Percentiles rank a stretch among this genome's conserved stretches.
Conservation (phyloP, 2,888 invertebrate species). For the Dryocosmus kuriphilus region DNA sequence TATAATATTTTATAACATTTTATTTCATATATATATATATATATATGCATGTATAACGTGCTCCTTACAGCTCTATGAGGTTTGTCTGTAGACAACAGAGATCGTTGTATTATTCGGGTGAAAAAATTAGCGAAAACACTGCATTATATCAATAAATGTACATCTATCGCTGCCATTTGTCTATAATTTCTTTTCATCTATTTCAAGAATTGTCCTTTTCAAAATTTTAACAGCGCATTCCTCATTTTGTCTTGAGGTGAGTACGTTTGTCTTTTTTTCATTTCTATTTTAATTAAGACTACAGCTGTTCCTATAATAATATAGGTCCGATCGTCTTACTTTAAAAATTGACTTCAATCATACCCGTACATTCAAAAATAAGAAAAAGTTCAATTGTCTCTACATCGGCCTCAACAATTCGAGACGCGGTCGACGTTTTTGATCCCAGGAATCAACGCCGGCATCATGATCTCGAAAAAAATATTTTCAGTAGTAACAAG, state of each 20-base stretch:
- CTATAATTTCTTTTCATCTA: neutral
- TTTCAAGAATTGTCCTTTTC: conserved; percentile 31
- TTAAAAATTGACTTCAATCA: conserved; percentile 67
- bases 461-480: neutral
- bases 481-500: neutral
- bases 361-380: conserved; percentile 49
- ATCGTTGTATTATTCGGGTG: conserved; percentile 66
- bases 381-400: conserved; percentile 2
- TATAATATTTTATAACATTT: conserved; percentile 45
- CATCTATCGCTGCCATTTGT: conserved; percentile 41
- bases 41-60: conserved; percentile 49
- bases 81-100: conserved; percentile 67
- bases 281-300: conserved; percentile 31
- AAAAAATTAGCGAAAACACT: conserved; percentile 57
- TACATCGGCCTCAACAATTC: conserved; percentile 14
- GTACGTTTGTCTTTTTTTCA: conserved; percentile 53
- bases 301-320: conserved; percentile 16
- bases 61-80: conserved; percentile 64
- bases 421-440: conserved; percentile 1
- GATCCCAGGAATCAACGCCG: neutral
- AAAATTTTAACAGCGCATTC: conserved; percentile 46
- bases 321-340: conserved; percentile 42
- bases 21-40: conserved; percentile 46
- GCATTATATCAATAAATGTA: conserved; percentile 26
- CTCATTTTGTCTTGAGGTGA: conserved; percentile 45